A percentile compares a stretch with the other conserved stretches of the same genome.
Conservation (phyloP, 1,140 invertebrate genomes). For the Berghia stephanieae region DNA sequence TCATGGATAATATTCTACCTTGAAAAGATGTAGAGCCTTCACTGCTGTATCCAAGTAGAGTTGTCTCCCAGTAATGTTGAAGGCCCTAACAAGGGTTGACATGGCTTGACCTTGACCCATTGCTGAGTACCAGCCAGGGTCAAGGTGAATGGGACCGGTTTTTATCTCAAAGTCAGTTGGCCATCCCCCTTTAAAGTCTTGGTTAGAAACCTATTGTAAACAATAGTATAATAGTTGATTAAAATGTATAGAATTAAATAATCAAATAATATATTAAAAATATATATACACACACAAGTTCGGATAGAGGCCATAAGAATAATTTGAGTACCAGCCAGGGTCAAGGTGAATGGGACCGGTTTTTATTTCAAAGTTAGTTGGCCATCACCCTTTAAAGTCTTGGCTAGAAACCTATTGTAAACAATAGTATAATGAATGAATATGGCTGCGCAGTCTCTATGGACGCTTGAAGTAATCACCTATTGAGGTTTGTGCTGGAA, state of each 20-base stretch:
- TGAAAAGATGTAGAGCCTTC: slow-evolving; percentile 83
- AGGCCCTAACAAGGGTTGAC: slow-evolving; percentile 89
- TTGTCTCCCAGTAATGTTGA: slow-evolving; percentile 80
- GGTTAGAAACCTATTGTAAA: slow-evolving; percentile 71
- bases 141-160: slow-evolving; percentile 80
- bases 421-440: no score
- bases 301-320: no score
- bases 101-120: slow-evolving; percentile 98
- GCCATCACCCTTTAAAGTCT: slow-evolving; percentile 90
- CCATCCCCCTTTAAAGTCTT: slow-evolving; percentile 91
- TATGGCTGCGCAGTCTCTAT: no score
- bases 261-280: no score
- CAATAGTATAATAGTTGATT: no score
- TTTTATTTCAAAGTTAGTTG: slow-evolving; percentile 87
- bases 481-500: no score
- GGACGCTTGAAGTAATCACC: no score
- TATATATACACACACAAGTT: no score
- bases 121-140: slow-evolving; percentile 92
- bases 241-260: no score
- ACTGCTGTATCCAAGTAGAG: slow-evolving; percentile 84
- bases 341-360: slow-evolving; percentile 81
- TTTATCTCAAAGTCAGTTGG: slow-evolving; percentile 89
- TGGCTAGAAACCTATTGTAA: slow-evolving; percentile 74
- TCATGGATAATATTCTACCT: slow-evolving; percentile 75
- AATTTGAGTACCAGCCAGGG: slow-evolving; percentile 93